These are phyloP conservation scores for Coenonympha glycerion DNA, from an alignment of 2,888 invertebrate genomes.

Conservation along the genomic window DNA sequence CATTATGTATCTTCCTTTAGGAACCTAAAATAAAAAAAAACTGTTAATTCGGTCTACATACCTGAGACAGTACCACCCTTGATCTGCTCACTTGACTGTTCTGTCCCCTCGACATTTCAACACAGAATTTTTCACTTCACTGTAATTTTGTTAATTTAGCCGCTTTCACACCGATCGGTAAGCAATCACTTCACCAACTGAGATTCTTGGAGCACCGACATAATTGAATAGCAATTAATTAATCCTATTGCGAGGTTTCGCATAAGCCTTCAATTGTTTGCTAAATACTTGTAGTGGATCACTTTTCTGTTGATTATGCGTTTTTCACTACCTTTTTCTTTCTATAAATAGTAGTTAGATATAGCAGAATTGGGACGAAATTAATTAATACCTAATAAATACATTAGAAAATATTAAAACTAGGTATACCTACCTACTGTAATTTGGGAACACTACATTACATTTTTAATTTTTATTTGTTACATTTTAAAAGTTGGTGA, in stretches of 20 bases:
- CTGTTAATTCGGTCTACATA: constrained; percentile 27
- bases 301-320: neutral
- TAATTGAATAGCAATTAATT: constrained; percentile 17
- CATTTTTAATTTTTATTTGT: too few species aligned
- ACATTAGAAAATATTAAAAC: too few species aligned
- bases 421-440: too few species aligned
- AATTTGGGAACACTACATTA: too few species aligned
- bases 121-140: constrained; percentile 2
- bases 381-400: too few species aligned
- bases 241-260: constrained; percentile 18
- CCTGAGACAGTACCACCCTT: constrained; percentile 44
- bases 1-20: too few species aligned
- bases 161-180: neutral
- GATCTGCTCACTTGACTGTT: constrained; percentile 32
- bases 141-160: neutral
- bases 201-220: constrained; percentile 23
- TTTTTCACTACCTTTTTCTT: neutral
- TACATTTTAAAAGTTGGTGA: too few species aligned
- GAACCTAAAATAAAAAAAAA: too few species aligned
- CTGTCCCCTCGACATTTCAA: constrained; percentile 27
- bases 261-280: constrained; percentile 20
- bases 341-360: neutral
- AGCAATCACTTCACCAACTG: constrained; percentile 13
- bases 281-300: constrained; percentile 3
- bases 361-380: neutral